Conservation (phyloP, 2,113 vertebrate genomes). For the Arvicanthis niloticus region DNA sequence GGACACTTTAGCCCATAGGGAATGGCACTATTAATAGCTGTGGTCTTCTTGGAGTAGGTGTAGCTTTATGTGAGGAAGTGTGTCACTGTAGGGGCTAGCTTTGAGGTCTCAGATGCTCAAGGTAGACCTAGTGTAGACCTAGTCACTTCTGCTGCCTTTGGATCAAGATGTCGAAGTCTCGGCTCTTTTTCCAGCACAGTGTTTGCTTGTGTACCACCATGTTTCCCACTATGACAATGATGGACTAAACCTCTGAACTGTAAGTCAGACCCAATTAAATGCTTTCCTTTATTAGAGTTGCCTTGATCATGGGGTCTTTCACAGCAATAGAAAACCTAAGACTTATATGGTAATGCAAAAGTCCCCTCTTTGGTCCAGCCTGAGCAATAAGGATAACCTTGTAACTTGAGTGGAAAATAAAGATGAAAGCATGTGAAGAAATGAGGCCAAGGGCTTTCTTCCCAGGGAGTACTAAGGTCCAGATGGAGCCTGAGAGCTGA, state of each 20-base stretch:
- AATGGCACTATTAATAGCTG: too few species aligned
- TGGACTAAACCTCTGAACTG: neutral
- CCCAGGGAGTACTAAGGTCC: neutral
- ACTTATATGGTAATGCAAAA: neutral
- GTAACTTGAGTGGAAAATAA: neutral
- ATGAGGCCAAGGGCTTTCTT: neutral
- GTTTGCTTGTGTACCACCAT: neutral
- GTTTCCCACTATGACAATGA: neutral
- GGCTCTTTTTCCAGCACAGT: neutral
- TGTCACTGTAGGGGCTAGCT: neutral
- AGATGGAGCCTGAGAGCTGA: fast-evolving
- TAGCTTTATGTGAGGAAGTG: neutral
- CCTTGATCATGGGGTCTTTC: neutral
- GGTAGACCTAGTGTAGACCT: neutral
- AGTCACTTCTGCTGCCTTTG: neutral
- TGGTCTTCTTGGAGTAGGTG: neutral
- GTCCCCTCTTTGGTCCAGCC: too few species aligned
- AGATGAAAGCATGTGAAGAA: neutral
- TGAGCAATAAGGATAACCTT: neutral
- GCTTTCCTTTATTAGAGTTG: neutral
- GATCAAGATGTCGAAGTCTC: neutral
- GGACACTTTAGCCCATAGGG: neutral
- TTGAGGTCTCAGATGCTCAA: neutral
- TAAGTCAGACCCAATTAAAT: neutral
- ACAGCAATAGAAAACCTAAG: neutral